These are phyloP conservation scores for Dicerorhinus sumatrensis DNA, from an alignment of 2,113 vertebrate genomes.

Conservation along the genomic window DNA sequence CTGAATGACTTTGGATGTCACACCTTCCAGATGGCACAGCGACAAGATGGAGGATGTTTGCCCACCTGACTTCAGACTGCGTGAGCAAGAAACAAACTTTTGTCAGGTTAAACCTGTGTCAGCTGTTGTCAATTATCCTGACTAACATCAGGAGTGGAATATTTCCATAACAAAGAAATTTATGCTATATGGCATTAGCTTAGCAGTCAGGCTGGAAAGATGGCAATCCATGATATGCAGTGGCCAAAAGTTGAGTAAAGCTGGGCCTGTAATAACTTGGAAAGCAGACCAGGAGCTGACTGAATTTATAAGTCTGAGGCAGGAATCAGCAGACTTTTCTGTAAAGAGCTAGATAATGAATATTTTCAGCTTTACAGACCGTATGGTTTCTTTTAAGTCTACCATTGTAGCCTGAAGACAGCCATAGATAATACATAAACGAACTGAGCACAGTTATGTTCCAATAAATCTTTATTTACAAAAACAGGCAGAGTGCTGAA, in stretches of 20 bases:
- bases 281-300: not conserved
- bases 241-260: not conserved
- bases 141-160: not conserved
- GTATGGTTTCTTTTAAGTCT: not conserved
- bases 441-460: not conserved
- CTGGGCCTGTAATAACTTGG: not conserved
- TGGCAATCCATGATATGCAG: not conserved
- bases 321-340: not conserved
- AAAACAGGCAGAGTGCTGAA: not conserved
- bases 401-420: not conserved
- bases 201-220: not conserved
- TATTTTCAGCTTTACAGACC: not conserved
- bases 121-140: not conserved
- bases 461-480: slow-evolving; percentile 46
- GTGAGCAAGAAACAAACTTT: not conserved
- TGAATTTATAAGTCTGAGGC: not conserved
- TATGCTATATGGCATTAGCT: not conserved
- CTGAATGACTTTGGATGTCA: not conserved
- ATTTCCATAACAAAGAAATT: not conserved
- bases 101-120: not conserved
- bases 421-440: not conserved
- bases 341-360: not conserved
- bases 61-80: not conserved
- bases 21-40: not conserved
- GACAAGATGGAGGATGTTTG: not conserved